Evolutionary conservation across 2,797 vertebrate genomes (phyloP).

Genomic region (Semotilus atromaculatus): DNA sequence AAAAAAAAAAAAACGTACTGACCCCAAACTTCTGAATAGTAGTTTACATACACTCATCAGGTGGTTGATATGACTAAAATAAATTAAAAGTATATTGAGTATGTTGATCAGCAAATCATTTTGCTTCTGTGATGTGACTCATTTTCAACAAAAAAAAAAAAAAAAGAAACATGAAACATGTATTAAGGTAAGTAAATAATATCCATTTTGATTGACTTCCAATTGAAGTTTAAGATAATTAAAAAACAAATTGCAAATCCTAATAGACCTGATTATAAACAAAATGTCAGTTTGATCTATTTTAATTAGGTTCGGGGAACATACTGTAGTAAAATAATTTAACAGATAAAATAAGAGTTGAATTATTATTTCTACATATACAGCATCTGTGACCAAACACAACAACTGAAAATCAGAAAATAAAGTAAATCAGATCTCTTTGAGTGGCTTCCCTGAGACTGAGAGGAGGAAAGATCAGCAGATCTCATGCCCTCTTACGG

Average conservation of each 20-base stretch:
- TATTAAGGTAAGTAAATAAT: neutral
- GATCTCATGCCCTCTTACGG: constrained; percentile 59
- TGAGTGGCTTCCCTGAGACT: constrained; percentile 1
- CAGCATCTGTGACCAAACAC: neutral
- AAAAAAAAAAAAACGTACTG: neutral
- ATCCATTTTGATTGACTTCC: neutral
- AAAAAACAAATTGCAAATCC: neutral
- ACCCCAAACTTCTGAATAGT: neutral
- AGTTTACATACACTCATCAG: neutral
- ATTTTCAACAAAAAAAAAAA: neutral
- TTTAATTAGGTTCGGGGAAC: neutral
- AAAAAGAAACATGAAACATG: neutral
- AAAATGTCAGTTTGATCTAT: neutral
- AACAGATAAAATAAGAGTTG: neutral
- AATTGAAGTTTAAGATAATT: neutral
- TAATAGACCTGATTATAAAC: neutral
- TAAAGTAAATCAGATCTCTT: neutral
- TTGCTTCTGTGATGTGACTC: neutral
- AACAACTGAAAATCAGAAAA: too few species aligned
- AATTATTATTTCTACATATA: neutral
- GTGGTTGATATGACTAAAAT: neutral
- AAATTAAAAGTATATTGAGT: neutral
- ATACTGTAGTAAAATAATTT: neutral
- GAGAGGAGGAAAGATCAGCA: constrained; percentile 62
- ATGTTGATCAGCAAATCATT: neutral